Evolutionary conservation across 2,888 invertebrate genomes (phyloP).

Genomic region (Artemia sinica): DNA sequence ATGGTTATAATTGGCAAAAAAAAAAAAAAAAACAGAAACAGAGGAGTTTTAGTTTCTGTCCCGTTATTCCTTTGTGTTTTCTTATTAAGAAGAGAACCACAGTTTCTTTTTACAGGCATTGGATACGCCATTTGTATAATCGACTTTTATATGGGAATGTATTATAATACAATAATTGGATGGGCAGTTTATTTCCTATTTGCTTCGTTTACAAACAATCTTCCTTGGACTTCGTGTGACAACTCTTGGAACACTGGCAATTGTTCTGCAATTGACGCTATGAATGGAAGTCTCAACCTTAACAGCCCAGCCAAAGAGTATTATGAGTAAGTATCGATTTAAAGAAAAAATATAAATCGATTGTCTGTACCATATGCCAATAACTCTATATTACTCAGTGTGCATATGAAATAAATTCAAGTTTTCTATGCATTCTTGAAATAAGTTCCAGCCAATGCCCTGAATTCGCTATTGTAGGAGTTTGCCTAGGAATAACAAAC

Average conservation of each 20-base stretch:
- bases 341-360: background rate
- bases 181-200: conserved; percentile 85
- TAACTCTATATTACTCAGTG: too few species aligned
- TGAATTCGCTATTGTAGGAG: too few species aligned
- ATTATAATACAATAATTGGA: conserved; percentile 90
- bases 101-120: conserved; percentile 46
- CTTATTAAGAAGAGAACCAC: background rate
- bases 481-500: too few species aligned
- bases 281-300: conserved; percentile 28
- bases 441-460: too few species aligned
- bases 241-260: conserved; percentile 69
- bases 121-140: conserved; percentile 91
- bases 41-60: conserved; percentile 12
- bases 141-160: conserved; percentile 83
- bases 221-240: conserved; percentile 73
- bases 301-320: conserved; percentile 71
- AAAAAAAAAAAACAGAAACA: background rate
- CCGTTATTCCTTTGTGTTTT: conserved; percentile 12
- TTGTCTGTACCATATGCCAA: too few species aligned
- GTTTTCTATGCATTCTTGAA: too few species aligned
- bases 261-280: conserved; percentile 42
- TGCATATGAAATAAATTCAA: too few species aligned
- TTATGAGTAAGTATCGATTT: conserved; percentile 50
- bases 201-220: conserved; percentile 52
- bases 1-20: background rate